Conservation (phyloP, 2,888 invertebrate species). For the Calliphora vomitoria region DNA sequence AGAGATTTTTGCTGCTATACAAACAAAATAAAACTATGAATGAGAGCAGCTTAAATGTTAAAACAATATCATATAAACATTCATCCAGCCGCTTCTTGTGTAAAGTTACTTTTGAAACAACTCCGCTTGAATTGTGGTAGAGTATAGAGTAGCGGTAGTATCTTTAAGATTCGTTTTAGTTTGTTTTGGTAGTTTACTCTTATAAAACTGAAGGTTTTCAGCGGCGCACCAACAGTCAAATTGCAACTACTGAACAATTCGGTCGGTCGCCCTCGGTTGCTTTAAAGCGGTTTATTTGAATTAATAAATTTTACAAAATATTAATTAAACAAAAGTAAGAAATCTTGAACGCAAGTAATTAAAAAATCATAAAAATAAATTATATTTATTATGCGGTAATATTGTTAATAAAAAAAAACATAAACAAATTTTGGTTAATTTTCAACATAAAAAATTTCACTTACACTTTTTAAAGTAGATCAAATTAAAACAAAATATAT, state of each 20-base stretch:
- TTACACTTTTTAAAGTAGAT: neutral
- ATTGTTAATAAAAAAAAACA: neutral
- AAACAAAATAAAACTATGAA: neutral
- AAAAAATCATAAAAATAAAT: conserved; percentile 39
- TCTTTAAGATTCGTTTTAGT: conserved; percentile 40
- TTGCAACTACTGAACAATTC: conserved; percentile 66
- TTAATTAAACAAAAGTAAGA: conserved; percentile 42
- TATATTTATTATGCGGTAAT: conserved; percentile 15
- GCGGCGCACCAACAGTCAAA: conserved; percentile 65
- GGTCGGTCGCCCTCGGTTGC: conserved; percentile 48
- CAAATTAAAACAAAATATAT: conserved; percentile 1
- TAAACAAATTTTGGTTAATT: neutral
- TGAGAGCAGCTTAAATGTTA: conserved; percentile 1
- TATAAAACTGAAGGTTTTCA: conserved; percentile 70
- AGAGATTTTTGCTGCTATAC: conserved; percentile 49
- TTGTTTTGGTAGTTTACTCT: conserved; percentile 60
- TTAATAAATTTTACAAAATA: neutral
- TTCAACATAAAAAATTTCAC: neutral
- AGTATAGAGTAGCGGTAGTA: conserved; percentile 9
- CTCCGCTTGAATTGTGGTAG: conserved; percentile 36
- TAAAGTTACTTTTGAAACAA: neutral
- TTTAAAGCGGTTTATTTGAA: conserved; percentile 33
- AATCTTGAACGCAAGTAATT: conserved; percentile 10
- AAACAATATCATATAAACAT: conserved; percentile 7
- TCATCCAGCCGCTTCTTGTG: conserved; percentile 44